Conservation (phyloP, 2,888 invertebrate species). For the Agonum fuliginosum region DNA sequence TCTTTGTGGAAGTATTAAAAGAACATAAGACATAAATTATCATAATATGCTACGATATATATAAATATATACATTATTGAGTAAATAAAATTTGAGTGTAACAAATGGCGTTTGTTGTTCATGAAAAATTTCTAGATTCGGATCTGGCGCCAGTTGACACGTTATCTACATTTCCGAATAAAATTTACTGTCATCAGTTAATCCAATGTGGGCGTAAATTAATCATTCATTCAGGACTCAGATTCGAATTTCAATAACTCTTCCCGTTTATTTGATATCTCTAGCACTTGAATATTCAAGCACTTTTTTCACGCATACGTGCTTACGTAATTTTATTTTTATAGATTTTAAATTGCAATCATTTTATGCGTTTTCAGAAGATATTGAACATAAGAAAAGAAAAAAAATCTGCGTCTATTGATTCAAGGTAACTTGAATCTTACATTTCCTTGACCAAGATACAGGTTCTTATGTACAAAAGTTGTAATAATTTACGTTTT, state of each 20-base stretch:
- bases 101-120: no score
- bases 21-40: no score
- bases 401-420: constrained; percentile 32
- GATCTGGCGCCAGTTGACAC: background rate
- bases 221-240: background rate
- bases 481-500: constrained; percentile 33
- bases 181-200: constrained; percentile 5
- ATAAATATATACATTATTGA: no score
- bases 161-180: background rate
- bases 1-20: no score
- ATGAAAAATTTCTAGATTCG: background rate
- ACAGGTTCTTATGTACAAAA: constrained; percentile 16
- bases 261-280: constrained; percentile 1
- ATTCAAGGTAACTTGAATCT: constrained; percentile 29
- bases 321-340: constrained; percentile 12
- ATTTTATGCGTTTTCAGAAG: constrained; percentile 40
- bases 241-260: background rate
- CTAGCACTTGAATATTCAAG: constrained; percentile 18
- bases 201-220: constrained; percentile 1
- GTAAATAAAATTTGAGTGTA: no score
- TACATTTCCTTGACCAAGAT: constrained; percentile 44
- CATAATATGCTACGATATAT: no score
- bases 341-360: constrained; percentile 25
- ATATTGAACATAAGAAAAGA: constrained; percentile 2
- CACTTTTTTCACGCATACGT: constrained; percentile 2